A percentile compares a stretch with the other conserved stretches of the same genome.
These are phyloP conservation scores for Mesoligia furuncula DNA, from an alignment of 2,888 invertebrate genomes.

Conservation along the genomic window DNA sequence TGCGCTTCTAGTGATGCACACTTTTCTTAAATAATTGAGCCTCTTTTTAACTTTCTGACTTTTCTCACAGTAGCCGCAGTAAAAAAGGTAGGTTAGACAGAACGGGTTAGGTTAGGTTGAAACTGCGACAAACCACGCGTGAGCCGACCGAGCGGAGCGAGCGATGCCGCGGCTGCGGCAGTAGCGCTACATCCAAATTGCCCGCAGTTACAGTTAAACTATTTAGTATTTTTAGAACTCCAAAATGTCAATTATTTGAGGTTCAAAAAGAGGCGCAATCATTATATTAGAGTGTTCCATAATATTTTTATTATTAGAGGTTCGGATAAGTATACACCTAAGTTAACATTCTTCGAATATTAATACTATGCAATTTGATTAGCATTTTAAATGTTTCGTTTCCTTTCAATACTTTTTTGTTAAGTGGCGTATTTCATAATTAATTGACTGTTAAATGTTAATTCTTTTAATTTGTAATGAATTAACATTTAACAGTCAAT, in stretches of 20 bases:
- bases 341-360: constrained; percentile 61
- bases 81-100: too few relatives aligned
- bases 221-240: neutral
- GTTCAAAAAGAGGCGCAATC: neutral
- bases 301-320: neutral
- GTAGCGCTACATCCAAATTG: neutral
- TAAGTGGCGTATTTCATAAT: constrained; percentile 13
- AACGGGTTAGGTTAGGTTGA: too few relatives aligned
- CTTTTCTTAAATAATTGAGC: neutral
- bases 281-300: neutral
- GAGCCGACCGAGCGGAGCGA: too few relatives aligned
- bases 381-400: constrained; percentile 37
- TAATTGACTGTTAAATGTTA: constrained; percentile 38
- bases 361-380: constrained; percentile 41
- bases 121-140: too few relatives aligned
- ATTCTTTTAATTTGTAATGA: too few relatives aligned
- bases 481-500: too few relatives aligned
- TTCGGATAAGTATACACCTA: constrained; percentile 18
- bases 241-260: neutral
- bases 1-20: neutral
- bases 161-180: too few relatives aligned
- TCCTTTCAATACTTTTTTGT: constrained; percentile 24
- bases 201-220: neutral
- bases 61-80: neutral
- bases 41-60: neutral